Base-by-base conservation (phyloP, 2,888 invertebrate genomes). In the Mythimna loreyi region DNA sequence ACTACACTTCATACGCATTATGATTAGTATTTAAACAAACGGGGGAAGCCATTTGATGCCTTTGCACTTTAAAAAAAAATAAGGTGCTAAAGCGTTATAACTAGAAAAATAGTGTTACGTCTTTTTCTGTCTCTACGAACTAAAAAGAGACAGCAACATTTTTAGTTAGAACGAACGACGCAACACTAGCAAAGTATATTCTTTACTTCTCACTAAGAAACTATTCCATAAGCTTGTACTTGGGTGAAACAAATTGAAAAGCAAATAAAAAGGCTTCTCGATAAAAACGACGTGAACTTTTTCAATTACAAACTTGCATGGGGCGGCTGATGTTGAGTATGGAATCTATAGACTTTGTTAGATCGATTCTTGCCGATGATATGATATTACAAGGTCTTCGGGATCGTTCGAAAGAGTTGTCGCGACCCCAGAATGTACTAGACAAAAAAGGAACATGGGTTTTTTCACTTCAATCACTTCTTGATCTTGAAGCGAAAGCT, bases 251-350 rank as follows among this genome's bases (percentile, higher is more conserved):
- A 87, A 87, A 88, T 87, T 87, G 87, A 86, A 88, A 89, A 88
- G 83, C 80, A 87, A 89, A 88, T 87, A 87, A 89, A 87, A 89
- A 86, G 82, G 79, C 75, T 79, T 80, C 61, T 78, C 80, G 86
- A 87, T 87, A 87, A 88, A 87, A 89, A 86, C 87, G 86, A 89
- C 85, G 86, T 87, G 82, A 95, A 95, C 92, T 95, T 95, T 95
- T 95, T 95, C 95, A 95, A 95, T 95, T 95, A 95, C 93, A 90
- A 93, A 95, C 92, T 95, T 94, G 93, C 91, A 93, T 93, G 90
- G 91, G 86, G 87, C 86, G 89, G 75, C 87, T 88, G 87, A 90
- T 90, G 91, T 90, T 91, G 89, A 90, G 89, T 90, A 89, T 86
- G 76, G 87, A 81, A 77, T 82, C 82, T 83, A 85, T 84, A 75